A percentile compares a stretch with the other conserved stretches of the same genome.
phyloP scores from a whole-genome alignment of 2,888 invertebrate species.

The Ypsolopha sequella region DNA sequence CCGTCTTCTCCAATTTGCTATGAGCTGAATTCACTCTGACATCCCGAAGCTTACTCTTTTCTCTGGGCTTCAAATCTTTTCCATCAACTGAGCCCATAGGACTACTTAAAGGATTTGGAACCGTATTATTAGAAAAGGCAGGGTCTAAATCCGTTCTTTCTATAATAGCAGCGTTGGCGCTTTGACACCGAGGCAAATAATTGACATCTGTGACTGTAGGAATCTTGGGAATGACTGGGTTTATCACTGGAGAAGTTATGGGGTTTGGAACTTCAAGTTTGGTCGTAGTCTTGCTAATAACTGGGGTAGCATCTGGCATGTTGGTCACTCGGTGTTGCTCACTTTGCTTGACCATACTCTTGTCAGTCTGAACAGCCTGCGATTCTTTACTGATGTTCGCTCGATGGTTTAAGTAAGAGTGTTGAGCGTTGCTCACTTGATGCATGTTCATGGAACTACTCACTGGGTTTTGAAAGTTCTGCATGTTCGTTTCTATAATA shows the following conservation, averaged over 20 bases:
- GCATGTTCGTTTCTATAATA: constrained; percentile 43
- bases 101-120: constrained; percentile 40
- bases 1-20: constrained; percentile 55
- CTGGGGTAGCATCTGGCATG: constrained; percentile 36
- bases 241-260: constrained; percentile 60
- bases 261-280: constrained; percentile 64
- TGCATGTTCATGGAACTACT: constrained; percentile 57
- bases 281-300: constrained; percentile 46
- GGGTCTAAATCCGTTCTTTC: constrained; percentile 48
- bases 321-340: constrained; percentile 38
- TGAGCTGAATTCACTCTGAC: constrained; percentile 63
- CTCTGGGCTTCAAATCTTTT: constrained; percentile 48
- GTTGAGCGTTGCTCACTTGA: constrained; percentile 46
- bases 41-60: constrained; percentile 58
- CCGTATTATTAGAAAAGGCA: constrained; percentile 31
- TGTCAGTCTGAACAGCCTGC: constrained; percentile 54
- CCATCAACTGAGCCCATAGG: constrained; percentile 49
- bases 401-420: constrained; percentile 47
- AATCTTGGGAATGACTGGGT: constrained; percentile 55
- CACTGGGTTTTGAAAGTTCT: constrained; percentile 42
- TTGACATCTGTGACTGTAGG: constrained; percentile 50
- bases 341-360: constrained; percentile 36
- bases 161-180: constrained; percentile 53
- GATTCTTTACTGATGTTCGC: constrained; percentile 47
- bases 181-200: constrained; percentile 61